Percentiles rank a stretch among this genome's conserved stretches.
Conservation (phyloP, 2,113 vertebrate genomes). For the Hippocampus zosterae region DNA sequence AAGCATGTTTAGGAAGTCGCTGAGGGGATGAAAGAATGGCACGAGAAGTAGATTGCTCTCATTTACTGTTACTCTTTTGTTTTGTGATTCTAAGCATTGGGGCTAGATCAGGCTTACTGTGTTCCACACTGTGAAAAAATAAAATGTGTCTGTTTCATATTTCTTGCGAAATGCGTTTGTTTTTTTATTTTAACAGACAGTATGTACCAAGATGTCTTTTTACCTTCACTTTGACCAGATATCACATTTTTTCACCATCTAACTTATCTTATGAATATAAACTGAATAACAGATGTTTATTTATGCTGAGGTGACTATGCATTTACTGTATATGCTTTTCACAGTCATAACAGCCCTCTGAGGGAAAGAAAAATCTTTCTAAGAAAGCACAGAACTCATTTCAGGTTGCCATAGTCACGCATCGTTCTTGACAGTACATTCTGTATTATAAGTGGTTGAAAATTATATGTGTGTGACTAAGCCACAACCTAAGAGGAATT, state of each 20-base stretch:
- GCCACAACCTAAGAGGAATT: background rate
- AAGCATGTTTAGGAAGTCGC: background rate
- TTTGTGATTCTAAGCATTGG: no score
- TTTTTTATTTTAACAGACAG: background rate
- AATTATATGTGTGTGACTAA: no score
- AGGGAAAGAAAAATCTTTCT: no score
- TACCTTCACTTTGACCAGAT: background rate
- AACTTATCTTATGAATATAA: no score
- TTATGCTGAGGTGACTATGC: no score
- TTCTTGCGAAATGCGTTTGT: background rate
- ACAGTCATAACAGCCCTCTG: no score
- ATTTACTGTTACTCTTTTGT: background rate
- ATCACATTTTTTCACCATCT: no score
- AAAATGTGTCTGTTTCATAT: no score
- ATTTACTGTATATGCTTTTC: no score
- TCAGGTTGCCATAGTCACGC: conserved; percentile 11
- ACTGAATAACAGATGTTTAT: no score
- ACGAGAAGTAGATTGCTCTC: conserved; percentile 39
- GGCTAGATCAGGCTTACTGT: no score
- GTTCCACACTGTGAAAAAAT: no score
- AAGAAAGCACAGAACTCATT: conserved; percentile 9
- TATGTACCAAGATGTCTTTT: background rate
- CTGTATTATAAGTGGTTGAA: background rate
- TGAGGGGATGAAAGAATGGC: conserved; percentile 39
- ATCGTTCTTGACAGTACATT: background rate